These are phyloP conservation scores for Pelecanus crispus DNA, from an alignment of 2,113 vertebrate genomes.

Conservation along the genomic window DNA sequence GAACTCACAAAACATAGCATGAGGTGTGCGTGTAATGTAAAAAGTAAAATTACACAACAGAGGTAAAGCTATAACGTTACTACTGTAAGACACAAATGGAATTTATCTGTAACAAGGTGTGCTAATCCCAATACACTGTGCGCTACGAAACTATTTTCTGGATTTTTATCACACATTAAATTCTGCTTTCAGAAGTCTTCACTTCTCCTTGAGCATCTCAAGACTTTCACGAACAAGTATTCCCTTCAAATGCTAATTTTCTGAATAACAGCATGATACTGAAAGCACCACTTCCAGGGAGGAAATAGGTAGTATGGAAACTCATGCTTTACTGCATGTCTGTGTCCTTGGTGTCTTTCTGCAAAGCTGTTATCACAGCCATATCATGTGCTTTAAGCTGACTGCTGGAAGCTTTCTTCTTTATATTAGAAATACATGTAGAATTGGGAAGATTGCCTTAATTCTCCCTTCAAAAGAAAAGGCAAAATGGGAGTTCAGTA, in stretches of 20 bases:
- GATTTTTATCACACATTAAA: background rate
- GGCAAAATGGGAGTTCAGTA: background rate
- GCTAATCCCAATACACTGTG: background rate
- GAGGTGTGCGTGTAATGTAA: rapidly evolving
- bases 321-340: background rate
- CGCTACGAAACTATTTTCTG: background rate
- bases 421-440: background rate
- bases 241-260: background rate
- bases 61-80: background rate
- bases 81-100: background rate
- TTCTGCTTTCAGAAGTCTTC: background rate
- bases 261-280: background rate
- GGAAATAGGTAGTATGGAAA: background rate
- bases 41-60: background rate
- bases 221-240: background rate
- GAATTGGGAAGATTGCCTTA: background rate
- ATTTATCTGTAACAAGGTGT: background rate
- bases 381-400: background rate
- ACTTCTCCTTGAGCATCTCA: conserved; percentile 1
- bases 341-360: background rate
- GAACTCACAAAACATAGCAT: background rate
- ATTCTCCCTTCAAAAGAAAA: background rate
- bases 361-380: background rate
- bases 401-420: background rate
- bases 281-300: background rate